Conservation (phyloP, 2,888 invertebrate genomes). For the Aradus depressus region DNA sequence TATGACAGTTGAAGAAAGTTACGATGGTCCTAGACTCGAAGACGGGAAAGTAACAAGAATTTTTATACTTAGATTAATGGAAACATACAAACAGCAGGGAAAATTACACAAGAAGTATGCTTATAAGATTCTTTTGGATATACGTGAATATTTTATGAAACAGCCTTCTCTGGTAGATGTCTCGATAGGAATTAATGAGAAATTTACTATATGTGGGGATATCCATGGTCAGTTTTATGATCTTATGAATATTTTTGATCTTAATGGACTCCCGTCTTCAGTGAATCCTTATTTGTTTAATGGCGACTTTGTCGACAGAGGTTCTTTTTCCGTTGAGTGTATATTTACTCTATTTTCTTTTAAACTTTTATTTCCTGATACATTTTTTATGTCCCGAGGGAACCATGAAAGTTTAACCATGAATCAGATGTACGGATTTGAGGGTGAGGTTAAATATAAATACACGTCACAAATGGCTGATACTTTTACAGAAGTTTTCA, state of each 20-base stretch:
- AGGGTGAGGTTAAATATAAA: constrained; percentile 94
- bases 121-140: constrained; percentile 70
- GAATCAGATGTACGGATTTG: constrained; percentile 99
- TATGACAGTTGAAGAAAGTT: constrained; percentile 94
- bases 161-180: constrained; percentile 87
- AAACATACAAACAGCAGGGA: constrained; percentile 80
- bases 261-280: constrained; percentile 89
- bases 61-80: constrained; percentile 83
- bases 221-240: constrained; percentile 99
- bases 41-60: constrained; percentile 76
- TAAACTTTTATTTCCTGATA: constrained; percentile 88
- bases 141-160: constrained; percentile 69
- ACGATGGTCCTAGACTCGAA: constrained; percentile 79
- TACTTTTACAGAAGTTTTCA: constrained; percentile 96
- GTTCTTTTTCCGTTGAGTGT: constrained; percentile 98
- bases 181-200: constrained; percentile 67
- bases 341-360: constrained; percentile 95
- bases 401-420: constrained; percentile 96
- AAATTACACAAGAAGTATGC: constrained; percentile 90
- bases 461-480: constrained; percentile 92
- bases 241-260: constrained; percentile 90
- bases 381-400: constrained; percentile 97
- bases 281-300: constrained; percentile 96
- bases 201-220: constrained; percentile 97
- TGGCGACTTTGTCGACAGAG: constrained; percentile 98